Base-by-base conservation (phyloP, 2,888 invertebrate genomes). In the Tortrix viridana region DNA sequence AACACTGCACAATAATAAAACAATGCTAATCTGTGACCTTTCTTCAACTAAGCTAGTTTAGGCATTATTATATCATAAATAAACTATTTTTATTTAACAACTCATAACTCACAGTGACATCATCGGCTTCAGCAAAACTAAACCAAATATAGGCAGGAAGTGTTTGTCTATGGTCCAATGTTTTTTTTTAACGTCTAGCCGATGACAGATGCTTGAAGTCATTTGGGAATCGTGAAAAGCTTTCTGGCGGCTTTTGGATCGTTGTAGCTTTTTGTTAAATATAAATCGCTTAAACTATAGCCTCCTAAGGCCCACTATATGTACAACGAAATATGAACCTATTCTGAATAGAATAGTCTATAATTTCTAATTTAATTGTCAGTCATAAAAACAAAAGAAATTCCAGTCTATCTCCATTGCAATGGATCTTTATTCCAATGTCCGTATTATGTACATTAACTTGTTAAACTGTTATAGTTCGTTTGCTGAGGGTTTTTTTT, bases 91-190 rank as follows among this genome's bases (percentile, higher is more conserved):
- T 43, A 26, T 61, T 55, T 3, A 2, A 26, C 6, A 7, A 26
- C 26, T 50, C 38, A 38, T 44, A 52, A 50, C 20, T 16, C 20
- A 44, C 44, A 50, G 60, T 70, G 71, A 68, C 65, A 65, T 71
- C 68, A 68, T 49, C 43, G n/a, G 46, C 50, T 59, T 64, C 53
- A 64, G 58, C 26, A 53, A 58, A 63, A 64, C 18, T 63, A 60
- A 52, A 63, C 63, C 50, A 59, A 63, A 65, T 58, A 54, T 46
- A 14, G 16, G 19, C 59, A 48, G 66, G 55, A 63, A 63, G 47
- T 32, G 57, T 22, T 53, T 20, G 49, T 62, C 53, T 63, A 22
- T 58, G 18, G 52, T 22, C 49, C 47, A 53, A 58, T 53, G 57
- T 63, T 48, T 52, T 61, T 53, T 56, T 63, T 63, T 41, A 37